phyloP scores from a whole-genome alignment of 1,140 invertebrate species.

The Lepidurus couesii region DNA sequence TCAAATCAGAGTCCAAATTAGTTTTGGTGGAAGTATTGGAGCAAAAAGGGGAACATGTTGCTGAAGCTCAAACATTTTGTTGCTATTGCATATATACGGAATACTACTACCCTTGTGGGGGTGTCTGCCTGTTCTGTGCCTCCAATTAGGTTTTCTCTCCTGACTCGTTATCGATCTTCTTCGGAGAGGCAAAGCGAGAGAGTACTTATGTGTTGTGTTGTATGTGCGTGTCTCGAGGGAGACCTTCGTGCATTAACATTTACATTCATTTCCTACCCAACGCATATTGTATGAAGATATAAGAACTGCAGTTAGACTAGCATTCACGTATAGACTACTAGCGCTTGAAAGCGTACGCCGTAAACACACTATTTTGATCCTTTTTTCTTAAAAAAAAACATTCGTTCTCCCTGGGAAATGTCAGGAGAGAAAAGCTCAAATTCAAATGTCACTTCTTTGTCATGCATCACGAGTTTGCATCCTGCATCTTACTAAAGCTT shows the following conservation, averaged over 20 bases:
- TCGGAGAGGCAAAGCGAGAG: neutral
- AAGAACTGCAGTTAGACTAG: neutral
- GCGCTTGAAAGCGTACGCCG: neutral
- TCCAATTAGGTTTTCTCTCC: conserved; percentile 8
- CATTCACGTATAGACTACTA: neutral
- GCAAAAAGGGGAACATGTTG: neutral
- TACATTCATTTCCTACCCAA: neutral
- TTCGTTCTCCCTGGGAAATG: neutral
- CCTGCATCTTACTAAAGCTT: neutral
- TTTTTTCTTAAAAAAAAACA: neutral
- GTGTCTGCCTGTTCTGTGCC: neutral
- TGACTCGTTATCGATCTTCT: conserved; percentile 6
- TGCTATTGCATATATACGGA: neutral
- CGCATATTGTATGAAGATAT: neutral
- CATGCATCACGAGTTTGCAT: neutral
- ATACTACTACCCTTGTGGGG: neutral
- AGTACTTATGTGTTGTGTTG: neutral
- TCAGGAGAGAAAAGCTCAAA: neutral
- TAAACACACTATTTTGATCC: neutral
- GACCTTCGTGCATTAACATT: neutral
- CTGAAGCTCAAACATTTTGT: neutral
- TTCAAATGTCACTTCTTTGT: neutral
- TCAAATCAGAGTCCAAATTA: neutral
- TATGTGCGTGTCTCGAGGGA: neutral
- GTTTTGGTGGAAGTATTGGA: neutral